Conservation (phyloP, 2,113 vertebrate genomes). For the Lophura nycthemera region DNA sequence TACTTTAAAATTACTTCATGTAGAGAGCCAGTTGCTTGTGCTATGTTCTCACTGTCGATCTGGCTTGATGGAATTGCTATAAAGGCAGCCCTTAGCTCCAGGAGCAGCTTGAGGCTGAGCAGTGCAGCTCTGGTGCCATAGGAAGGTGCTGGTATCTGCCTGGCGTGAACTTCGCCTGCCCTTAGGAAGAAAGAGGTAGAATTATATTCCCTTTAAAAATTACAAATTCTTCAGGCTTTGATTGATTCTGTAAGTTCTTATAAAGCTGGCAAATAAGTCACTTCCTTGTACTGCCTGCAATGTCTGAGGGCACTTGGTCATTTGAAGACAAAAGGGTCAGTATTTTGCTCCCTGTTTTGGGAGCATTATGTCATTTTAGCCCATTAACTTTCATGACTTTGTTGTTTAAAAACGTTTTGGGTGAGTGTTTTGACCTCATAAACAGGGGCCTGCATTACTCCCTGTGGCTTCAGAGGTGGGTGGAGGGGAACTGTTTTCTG, state of each 20-base stretch:
- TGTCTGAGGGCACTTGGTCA: neutral
- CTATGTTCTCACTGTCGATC: neutral
- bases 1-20: neutral
- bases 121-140: fast-evolving
- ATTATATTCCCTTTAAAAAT: neutral
- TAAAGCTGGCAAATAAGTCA: neutral
- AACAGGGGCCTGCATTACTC: neutral
- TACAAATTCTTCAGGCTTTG: neutral
- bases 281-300: neutral
- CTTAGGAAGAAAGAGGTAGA: neutral
- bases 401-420: neutral
- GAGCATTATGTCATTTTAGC: neutral
- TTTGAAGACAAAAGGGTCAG: neutral
- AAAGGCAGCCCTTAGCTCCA: neutral
- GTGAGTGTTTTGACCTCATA: conserved; percentile 11
- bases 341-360: neutral
- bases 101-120: fast-evolving
- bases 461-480: neutral
- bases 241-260: neutral
- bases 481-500: neutral
- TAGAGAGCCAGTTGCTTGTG: neutral
- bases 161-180: neutral
- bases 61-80: neutral
- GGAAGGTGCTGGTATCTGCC: neutral
- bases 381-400: conserved; percentile 16